These are phyloP conservation scores for Chaetura pelagica DNA, from an alignment of 2,113 vertebrate genomes.

Conservation along the genomic window DNA sequence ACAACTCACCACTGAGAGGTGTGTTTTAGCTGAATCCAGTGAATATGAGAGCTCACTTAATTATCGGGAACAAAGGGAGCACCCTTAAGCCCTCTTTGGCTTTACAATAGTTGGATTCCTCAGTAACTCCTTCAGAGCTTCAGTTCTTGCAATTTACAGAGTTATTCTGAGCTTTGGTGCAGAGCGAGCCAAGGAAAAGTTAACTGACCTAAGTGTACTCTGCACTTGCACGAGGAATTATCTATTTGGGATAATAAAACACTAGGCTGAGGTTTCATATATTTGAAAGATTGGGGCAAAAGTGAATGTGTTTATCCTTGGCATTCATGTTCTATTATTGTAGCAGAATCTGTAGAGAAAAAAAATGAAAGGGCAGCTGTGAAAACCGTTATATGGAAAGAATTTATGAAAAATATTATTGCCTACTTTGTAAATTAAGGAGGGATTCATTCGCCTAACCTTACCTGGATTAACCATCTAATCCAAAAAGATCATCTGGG, in stretches of 20 bases:
- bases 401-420: not conserved
- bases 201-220: not conserved
- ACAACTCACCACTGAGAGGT: conserved; percentile 7
- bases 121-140: not conserved
- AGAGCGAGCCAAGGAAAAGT: not conserved
- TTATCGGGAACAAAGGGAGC: not conserved
- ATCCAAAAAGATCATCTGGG: not conserved
- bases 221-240: not conserved
- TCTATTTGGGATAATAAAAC: not conserved
- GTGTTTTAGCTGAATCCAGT: conserved; percentile 5
- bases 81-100: not conserved
- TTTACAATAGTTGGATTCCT: not conserved
- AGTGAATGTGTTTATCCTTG: conserved; percentile 8
- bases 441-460: not conserved
- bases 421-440: conserved; percentile 13
- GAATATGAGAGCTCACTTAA: not conserved
- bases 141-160: not conserved
- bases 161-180: not conserved
- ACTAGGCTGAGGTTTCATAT: not conserved
- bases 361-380: not conserved
- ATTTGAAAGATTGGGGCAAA: not conserved
- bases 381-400: not conserved
- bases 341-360: not conserved
- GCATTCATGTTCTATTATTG: not conserved
- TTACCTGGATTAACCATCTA: not conserved